Evolutionary conservation across 2,113 vertebrate species (phyloP), one percentile per base, ranked within the genome.

Genomic region (Anseranas semipalmata): DNA sequence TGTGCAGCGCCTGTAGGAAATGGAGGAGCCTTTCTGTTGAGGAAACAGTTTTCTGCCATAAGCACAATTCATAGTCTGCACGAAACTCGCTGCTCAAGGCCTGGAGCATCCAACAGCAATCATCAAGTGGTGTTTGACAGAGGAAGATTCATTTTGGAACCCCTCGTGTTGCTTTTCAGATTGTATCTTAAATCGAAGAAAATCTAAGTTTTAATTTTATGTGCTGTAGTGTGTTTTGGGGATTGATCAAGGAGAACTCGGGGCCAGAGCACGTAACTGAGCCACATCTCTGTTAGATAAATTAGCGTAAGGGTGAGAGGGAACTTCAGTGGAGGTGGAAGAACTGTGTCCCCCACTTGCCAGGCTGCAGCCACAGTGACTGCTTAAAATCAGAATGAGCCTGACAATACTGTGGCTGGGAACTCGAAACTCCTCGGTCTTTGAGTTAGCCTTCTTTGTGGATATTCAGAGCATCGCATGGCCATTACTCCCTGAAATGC

Each of bases 391-490:
- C 35, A 65, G 35, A 8, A 24, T 24, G 8, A 85, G 62, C 45
- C 37, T 74, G 48, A 60, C 60, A 46, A 19, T 68, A 17, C 21
- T 0, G 0, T 50, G n/a, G 58, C 37, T 37, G 10, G n/a, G 74
- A 71, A 77, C 33, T 43, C 52, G 50, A 88, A 89, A 30, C 22
- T 68, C 27, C 13, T 66, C 24, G 15, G 30, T 20, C 35, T 78
- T 15, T 72, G 43, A 59, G 25, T 75, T 55, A 43, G 7, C 60
- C 60, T 50, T 62, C 33, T 66, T 35, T 53, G 41, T 39, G 78
- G n/a, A 11, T 56, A 37, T 74, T 56, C 66, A 72, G 70, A 82
- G 66, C 22, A 46, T 48, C 74, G 27, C 0, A 0, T 3, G 3
- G 48, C 19, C 39, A 28, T 32, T 25, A 45, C 56, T 46, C 37